Percentiles rank a stretch among this genome's conserved stretches.
Evolutionary conservation across 2,888 invertebrate genomes (phyloP).

Genomic region (Carterocephalus palaemon): DNA sequence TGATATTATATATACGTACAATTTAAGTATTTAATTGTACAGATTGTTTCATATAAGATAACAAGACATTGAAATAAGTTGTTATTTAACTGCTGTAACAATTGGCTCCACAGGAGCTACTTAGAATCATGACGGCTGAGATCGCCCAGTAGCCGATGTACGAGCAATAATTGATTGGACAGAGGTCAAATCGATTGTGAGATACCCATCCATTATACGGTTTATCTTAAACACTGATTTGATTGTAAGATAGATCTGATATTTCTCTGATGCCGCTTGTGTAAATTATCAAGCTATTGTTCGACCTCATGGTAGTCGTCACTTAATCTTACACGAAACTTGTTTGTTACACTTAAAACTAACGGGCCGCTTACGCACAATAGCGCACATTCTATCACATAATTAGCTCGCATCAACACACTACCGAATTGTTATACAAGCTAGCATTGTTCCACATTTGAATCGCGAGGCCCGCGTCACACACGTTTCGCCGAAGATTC

Average conservation of each 20-base stretch:
- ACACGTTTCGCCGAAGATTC: constrained; percentile 66
- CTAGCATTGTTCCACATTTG: constrained; percentile 75
- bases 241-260: constrained; percentile 3
- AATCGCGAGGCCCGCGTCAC: constrained; percentile 56
- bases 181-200: constrained; percentile 77
- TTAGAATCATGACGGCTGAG: constrained; percentile 1
- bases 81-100: constrained; percentile 8
- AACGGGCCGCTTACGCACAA: constrained; percentile 56
- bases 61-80: too few relatives aligned
- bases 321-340: not conserved
- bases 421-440: constrained; percentile 71
- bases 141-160: constrained; percentile 47
- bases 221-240: constrained; percentile 22
- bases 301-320: too few relatives aligned
- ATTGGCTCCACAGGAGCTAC: constrained; percentile 1
- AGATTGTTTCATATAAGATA: not conserved
- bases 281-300: too few relatives aligned
- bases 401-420: constrained; percentile 60
- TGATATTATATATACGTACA: too few relatives aligned
- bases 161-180: constrained; percentile 74
- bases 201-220: constrained; percentile 36
- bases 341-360: constrained; percentile 27
- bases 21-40: too few relatives aligned
- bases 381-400: constrained; percentile 52
- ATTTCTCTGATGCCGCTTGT: too few relatives aligned